Evolutionary conservation across 2,888 invertebrate genomes (phyloP).

Genomic region (Hesperia comma): DNA sequence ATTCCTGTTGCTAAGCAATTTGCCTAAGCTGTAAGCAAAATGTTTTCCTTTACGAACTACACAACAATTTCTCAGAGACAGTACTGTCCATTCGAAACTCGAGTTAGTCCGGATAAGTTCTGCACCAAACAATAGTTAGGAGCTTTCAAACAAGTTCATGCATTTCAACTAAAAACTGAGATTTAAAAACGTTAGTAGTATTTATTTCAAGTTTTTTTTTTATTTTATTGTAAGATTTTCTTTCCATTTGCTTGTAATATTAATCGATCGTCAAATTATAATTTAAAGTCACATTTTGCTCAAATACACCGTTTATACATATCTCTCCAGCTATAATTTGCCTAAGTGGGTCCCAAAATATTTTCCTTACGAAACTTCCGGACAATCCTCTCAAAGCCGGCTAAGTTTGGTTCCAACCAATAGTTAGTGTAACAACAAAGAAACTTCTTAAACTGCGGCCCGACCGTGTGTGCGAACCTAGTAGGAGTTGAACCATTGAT

Average conservation of each 20-base stretch:
- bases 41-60: slow-evolving; percentile 78
- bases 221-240: neutral
- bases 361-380: neutral
- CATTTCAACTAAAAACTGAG: neutral
- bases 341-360: neutral
- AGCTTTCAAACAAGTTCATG: slow-evolving; percentile 75
- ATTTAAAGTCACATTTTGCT: too few relatives aligned
- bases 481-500: slow-evolving; percentile 42
- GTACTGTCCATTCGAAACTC: slow-evolving; percentile 75
- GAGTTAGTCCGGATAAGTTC: slow-evolving; percentile 61
- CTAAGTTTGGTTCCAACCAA: slow-evolving; percentile 77
- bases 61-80: slow-evolving; percentile 76
- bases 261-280: too few relatives aligned
- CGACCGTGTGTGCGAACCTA: slow-evolving; percentile 58
- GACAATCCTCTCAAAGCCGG: slow-evolving; percentile 36
- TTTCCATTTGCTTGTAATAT: neutral
- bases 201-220: neutral
- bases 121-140: slow-evolving; percentile 77
- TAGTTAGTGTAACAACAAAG: slow-evolving; percentile 79
- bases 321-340: slow-evolving; percentile 10
- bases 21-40: slow-evolving; percentile 77
- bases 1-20: slow-evolving; percentile 62
- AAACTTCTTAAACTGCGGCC: slow-evolving; percentile 67
- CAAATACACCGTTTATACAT: too few relatives aligned
- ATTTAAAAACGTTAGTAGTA: neutral